Evolutionary conservation across 2,888 invertebrate genomes (phyloP), one percentile per base, ranked within the genome.

Genomic region (Atrina japonica): DNA sequence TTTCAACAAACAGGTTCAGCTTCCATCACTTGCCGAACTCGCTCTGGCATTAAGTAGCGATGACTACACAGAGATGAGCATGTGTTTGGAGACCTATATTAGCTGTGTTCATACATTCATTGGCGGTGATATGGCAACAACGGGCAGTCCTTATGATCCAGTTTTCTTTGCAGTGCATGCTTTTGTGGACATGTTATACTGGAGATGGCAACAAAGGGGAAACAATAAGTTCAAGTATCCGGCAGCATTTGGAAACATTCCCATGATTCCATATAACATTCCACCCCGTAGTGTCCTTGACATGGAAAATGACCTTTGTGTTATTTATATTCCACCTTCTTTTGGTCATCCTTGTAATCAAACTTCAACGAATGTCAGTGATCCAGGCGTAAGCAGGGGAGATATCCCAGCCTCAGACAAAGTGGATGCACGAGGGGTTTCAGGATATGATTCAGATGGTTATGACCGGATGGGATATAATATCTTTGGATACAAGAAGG

Each of bases 91-190:
- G 61, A 80, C 86, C 0, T 83, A 80, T 47, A 76, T 83, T 1
- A 84, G 85, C 16, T 88, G 86, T 55, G 58, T 87, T 14, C 88
- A 86, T 71, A 81, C 75, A 6, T 88, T 79, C 70, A 82, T 88
- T 35, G 86, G 87, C 21, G 88, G 88, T 9, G 88, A 88, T 66
- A 87, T 88, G 87, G 80, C 83, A 29, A 83, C 85, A 6, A 67
- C 83, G 1, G 75, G 81, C 16, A 82, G 83, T 2, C 79, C 86
- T 0, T 86, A 87, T 72, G 88, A 88, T 58, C 88, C 88, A 5
- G 75, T 88, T 7, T 88, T 88, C 73, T 84, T 82, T 64, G 74
- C 85, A 2, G 70, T 88, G 35, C 87, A 87, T 70, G 78, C 86
- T 9, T 87, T 81, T 56, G 73, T 86, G 56, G 88, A 88, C 73